Conservation (phyloP, 1,140 invertebrate species). For the Brachystomella parvula region DNA sequence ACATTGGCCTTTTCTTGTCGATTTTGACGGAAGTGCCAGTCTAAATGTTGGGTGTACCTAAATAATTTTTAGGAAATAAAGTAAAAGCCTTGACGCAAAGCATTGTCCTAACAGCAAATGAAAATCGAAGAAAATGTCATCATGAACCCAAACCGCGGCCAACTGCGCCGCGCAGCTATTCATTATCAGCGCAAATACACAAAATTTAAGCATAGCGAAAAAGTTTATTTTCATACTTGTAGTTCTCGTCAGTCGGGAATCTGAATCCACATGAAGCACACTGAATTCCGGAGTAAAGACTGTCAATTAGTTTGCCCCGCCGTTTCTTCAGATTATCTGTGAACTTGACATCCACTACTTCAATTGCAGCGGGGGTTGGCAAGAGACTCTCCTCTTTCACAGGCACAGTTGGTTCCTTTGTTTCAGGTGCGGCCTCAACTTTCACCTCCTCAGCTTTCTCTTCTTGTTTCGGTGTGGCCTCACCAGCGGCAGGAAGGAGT, state of each 20-base stretch:
- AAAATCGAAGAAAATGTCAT: too few relatives aligned
- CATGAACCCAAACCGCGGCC: too few relatives aligned
- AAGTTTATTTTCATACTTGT: conserved; percentile 48
- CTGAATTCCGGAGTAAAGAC: conserved; percentile 79
- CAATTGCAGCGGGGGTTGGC: conserved; percentile 38
- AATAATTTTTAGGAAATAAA: background rate
- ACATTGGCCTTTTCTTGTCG: conserved; percentile 73
- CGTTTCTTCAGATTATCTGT: conserved; percentile 45
- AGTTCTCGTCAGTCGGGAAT: conserved; percentile 77
- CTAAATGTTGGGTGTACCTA: conserved; percentile 77
- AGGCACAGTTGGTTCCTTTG: background rate
- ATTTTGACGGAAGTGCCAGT: conserved; percentile 96
- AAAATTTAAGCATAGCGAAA: background rate
- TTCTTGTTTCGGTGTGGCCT: background rate
- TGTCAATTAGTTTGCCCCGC: conserved; percentile 57
- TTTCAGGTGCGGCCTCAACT: background rate
- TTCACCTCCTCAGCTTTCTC: background rate
- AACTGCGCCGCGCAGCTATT: too few relatives aligned
- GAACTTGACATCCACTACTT: conserved; percentile 32
- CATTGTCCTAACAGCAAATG: too few relatives aligned
- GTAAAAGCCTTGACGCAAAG: too few relatives aligned
- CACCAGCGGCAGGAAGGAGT: conserved; percentile 51
- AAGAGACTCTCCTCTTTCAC: conserved; percentile 10
- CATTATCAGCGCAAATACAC: background rate
- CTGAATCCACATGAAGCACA: conserved; percentile 87